A percentile compares a stretch with the other conserved stretches of the same genome.
Conservation (phyloP, 2,888 invertebrate genomes). For the Clivina fossor region DNA sequence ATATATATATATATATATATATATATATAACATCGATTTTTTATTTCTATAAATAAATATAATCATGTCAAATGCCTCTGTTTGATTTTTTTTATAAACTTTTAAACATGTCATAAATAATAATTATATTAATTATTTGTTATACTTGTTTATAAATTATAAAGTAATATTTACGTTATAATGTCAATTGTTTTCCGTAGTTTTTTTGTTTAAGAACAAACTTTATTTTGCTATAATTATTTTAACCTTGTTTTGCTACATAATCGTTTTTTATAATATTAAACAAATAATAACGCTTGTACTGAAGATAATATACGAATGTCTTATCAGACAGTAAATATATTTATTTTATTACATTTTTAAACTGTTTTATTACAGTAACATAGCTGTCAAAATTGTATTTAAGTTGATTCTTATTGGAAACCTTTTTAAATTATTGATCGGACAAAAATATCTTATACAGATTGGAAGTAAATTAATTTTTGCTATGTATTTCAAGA, state of each 20-base stretch:
- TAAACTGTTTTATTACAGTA: background rate
- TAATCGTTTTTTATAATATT: too few species aligned
- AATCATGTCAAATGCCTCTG: background rate
- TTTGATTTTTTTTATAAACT: background rate
- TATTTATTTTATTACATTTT: background rate
- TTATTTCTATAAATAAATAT: background rate
- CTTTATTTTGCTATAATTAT: background rate
- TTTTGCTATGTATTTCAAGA: too few species aligned
- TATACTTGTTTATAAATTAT: conserved; percentile 1
- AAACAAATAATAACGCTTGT: too few species aligned
- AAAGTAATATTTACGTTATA: background rate
- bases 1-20: conserved; percentile 1
- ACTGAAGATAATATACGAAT: background rate
- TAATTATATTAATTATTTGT: background rate
- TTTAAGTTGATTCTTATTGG: too few species aligned
- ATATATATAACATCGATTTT: background rate
- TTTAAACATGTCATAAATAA: background rate
- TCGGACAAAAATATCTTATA: too few species aligned
- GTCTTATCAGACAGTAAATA: conserved; percentile 2
- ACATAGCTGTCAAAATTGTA: too few species aligned
- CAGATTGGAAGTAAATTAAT: too few species aligned
- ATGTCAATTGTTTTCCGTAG: background rate
- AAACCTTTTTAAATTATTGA: too few species aligned
- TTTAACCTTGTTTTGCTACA: background rate
- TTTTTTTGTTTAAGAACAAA: background rate